Conservation (phyloP, 2,888 invertebrate species). For the Dioctria linearis region DNA sequence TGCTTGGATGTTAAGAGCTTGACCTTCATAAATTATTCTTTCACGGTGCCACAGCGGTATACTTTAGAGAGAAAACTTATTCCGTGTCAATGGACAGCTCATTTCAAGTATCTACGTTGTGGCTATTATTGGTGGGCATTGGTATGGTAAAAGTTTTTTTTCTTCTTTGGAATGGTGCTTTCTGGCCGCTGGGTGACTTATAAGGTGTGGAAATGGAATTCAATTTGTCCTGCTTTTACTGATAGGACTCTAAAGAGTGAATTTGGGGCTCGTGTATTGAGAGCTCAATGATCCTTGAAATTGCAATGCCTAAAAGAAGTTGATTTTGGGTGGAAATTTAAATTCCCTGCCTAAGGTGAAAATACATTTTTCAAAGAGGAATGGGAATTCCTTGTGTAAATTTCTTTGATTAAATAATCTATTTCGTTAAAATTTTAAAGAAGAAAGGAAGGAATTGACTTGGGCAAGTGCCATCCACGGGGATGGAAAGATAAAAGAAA, state of each 20-base stretch:
- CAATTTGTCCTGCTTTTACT: conserved; percentile 47
- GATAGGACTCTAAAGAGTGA: conserved; percentile 30
- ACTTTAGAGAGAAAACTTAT: conserved; percentile 27
- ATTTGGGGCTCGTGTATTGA: conserved; percentile 18
- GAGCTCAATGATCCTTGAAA: conserved; percentile 46
- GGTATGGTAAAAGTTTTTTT: conserved; percentile 2
- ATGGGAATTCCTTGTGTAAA: not conserved
- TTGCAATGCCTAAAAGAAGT: conserved; percentile 27
- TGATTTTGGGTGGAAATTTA: conserved; percentile 15
- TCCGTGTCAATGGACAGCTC: conserved; percentile 32
- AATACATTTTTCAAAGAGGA: not conserved
- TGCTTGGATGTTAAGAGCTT: conserved; percentile 33
- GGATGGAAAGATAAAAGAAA: not conserved
- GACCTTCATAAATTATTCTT: conserved; percentile 49
- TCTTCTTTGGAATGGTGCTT: not conserved
- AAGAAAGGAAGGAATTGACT: not conserved
- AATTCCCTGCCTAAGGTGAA: not conserved
- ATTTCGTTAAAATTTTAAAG: not conserved
- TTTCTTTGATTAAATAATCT: conserved; percentile 8
- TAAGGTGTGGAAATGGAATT: conserved; percentile 47
- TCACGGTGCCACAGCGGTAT: conserved; percentile 31
- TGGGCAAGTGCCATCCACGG: not conserved
- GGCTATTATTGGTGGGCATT: conserved; percentile 25
- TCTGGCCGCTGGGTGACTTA: conserved; percentile 31
- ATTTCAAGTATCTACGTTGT: conserved; percentile 5